A percentile compares a stretch with the other conserved stretches of the same genome.
phyloP scores from a whole-genome alignment of 2,797 vertebrate genomes.

The Ctenochaetus hawaiiensis region DNA sequence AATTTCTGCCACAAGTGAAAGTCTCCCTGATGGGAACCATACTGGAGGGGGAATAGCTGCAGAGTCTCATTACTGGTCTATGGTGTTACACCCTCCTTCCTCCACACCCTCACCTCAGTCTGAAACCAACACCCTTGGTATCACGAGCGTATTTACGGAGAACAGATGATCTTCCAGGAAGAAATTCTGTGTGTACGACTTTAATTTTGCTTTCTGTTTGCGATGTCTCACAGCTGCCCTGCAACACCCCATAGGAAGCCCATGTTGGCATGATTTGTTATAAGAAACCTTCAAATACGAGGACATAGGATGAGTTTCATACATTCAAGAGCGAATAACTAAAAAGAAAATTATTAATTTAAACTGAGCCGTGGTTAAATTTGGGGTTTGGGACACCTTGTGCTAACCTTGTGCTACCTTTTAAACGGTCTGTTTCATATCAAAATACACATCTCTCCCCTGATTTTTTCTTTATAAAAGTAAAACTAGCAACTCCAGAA shows the following conservation, averaged over 20 bases:
- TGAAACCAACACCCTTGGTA: slow-evolving; percentile 39
- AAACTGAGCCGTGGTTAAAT: slow-evolving; percentile 28
- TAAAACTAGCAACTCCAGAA: not conserved
- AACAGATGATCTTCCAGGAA: slow-evolving; percentile 35
- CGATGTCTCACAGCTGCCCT: slow-evolving; percentile 61
- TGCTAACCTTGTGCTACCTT: slow-evolving; percentile 8
- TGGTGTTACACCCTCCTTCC: slow-evolving; percentile 53
- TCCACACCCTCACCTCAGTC: slow-evolving; percentile 62
- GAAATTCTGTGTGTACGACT: slow-evolving; percentile 38
- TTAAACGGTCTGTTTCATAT: not conserved
- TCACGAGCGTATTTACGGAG: slow-evolving; percentile 6
- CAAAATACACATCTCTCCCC: not conserved
- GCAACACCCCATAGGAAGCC: slow-evolving; percentile 45
- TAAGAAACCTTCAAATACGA: slow-evolving; percentile 42
- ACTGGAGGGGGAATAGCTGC: slow-evolving; percentile 67
- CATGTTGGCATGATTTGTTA: slow-evolving; percentile 45
- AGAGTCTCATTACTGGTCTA: slow-evolving; percentile 71
- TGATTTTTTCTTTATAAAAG: not conserved
- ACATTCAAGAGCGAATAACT: slow-evolving; percentile 10
- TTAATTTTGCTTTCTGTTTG: slow-evolving; percentile 39
- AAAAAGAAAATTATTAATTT: slow-evolving; percentile 20
- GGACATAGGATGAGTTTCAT: slow-evolving; percentile 22
- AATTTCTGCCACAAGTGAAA: slow-evolving; percentile 86
- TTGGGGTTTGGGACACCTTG: not conserved
- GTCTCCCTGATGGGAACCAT: slow-evolving; percentile 84